These are phyloP conservation scores for Orthosia cruda DNA, from an alignment of 2,888 invertebrate species.

Conservation along the genomic window DNA sequence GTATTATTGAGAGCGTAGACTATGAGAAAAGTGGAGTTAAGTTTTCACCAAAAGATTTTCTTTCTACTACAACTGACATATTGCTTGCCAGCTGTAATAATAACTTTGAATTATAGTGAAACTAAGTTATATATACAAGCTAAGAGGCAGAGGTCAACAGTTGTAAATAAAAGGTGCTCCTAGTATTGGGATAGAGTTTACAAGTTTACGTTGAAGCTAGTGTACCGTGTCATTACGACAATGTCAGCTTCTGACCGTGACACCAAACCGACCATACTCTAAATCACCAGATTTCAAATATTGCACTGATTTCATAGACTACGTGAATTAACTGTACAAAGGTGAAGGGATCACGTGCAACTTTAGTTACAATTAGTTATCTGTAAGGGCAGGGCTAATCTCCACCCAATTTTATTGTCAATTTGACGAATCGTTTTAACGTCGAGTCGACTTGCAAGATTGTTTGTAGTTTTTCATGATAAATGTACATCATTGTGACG, in stretches of 20 bases:
- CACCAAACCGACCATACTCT: constrained; percentile 74
- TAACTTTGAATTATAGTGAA: constrained; percentile 4
- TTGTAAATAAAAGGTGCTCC: constrained; percentile 22
- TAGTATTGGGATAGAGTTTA: constrained; percentile 30
- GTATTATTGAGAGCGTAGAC: constrained; percentile 11
- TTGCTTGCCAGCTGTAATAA: not conserved
- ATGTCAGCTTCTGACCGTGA: constrained; percentile 77
- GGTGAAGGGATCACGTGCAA: constrained; percentile 55
- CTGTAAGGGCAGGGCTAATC: constrained; percentile 8
- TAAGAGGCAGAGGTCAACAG: constrained; percentile 8
- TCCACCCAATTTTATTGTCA: constrained; percentile 2
- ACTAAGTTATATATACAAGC: constrained; percentile 7
- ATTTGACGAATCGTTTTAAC: constrained; percentile 23
- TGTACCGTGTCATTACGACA: constrained; percentile 77
- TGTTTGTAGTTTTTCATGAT: constrained; percentile 29
- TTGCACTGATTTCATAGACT: constrained; percentile 75
- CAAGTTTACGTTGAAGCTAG: constrained; percentile 59
- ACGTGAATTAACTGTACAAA: constrained; percentile 62
- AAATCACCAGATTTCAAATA: constrained; percentile 75
- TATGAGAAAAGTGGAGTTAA: not conserved
- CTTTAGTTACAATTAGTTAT: constrained; percentile 3
- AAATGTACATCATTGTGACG: constrained; percentile 9
- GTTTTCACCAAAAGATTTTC: not conserved
- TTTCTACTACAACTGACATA: constrained; percentile 9
- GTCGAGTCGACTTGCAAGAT: not conserved